Evolutionary conservation across 2,888 invertebrate genomes (phyloP).

Genomic region (Parochlus steinenii): DNA sequence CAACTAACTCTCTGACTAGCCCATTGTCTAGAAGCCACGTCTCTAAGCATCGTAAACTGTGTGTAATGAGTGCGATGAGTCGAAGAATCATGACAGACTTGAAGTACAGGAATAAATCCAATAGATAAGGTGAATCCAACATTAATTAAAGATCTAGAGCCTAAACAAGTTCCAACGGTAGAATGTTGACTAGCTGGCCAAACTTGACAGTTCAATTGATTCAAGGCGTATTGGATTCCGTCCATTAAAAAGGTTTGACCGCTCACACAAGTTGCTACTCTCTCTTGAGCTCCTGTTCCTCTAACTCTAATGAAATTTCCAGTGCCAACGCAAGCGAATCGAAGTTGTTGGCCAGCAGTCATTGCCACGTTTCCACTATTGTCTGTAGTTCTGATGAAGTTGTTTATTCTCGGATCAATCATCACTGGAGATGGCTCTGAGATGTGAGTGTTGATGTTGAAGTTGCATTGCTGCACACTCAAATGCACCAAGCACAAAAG

Average conservation of each 20-base stretch:
- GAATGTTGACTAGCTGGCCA: slow-evolving; percentile 15
- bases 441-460: no score
- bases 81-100: slow-evolving; percentile 20
- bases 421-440: no score
- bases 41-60: slow-evolving; percentile 17
- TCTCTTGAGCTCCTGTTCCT: slow-evolving; percentile 10
- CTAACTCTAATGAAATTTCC: slow-evolving; percentile 18
- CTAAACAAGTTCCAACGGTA: slow-evolving; percentile 15
- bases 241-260: slow-evolving; percentile 17
- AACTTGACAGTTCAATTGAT: slow-evolving; percentile 16
- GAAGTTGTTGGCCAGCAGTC: slow-evolving; percentile 15
- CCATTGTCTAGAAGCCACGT: slow-evolving; percentile 17
- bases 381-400: no score
- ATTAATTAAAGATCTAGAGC: slow-evolving; percentile 15
- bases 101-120: slow-evolving; percentile 18
- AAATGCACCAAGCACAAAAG: no score
- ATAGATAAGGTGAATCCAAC: slow-evolving; percentile 20
- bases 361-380: slow-evolving; percentile 16
- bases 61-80: slow-evolving; percentile 19
- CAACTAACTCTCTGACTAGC: slow-evolving; percentile 18
- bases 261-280: slow-evolving; percentile 16
- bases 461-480: no score
- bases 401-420: no score
- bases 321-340: slow-evolving; percentile 21
- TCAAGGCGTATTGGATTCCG: slow-evolving; percentile 15